Conservation (phyloP, 2,888 invertebrate species). For the Agrochola lychnidis region DNA sequence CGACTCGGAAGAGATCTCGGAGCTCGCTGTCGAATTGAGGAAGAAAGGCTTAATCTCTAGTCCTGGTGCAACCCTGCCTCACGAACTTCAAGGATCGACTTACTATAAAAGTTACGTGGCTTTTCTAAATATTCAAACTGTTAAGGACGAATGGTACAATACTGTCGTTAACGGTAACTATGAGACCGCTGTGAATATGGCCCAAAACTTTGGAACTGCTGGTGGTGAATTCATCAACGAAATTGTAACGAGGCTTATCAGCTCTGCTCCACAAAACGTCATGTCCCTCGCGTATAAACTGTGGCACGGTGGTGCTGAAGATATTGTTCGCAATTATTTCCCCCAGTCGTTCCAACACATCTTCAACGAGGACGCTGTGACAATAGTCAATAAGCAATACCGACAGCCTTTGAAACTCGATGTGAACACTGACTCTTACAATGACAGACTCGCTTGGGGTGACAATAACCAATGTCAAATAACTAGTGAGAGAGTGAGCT, state of each 20-base stretch:
- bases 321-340: slow-evolving; percentile 65
- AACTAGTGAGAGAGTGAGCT: slow-evolving; percentile 58
- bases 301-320: slow-evolving; percentile 58
- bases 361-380: slow-evolving; percentile 60
- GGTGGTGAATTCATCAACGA: slow-evolving; percentile 40
- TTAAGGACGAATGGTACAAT: slow-evolving; percentile 59
- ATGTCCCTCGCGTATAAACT: slow-evolving; percentile 68
- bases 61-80: slow-evolving; percentile 57
- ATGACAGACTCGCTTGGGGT: slow-evolving; percentile 67
- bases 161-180: slow-evolving; percentile 56
- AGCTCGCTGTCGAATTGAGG: slow-evolving; percentile 61
- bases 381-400: slow-evolving; percentile 64
- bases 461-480: slow-evolving; percentile 47
- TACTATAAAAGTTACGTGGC: slow-evolving; percentile 63
- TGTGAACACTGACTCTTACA: slow-evolving; percentile 42
- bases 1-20: slow-evolving; percentile 57
- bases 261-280: slow-evolving; percentile 50
- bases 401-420: slow-evolving; percentile 64
- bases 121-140: slow-evolving; percentile 60
- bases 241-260: slow-evolving; percentile 55
- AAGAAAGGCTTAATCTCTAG: slow-evolving; percentile 56
- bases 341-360: slow-evolving; percentile 65
- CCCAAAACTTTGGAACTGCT: slow-evolving; percentile 48
- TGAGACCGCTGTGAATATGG: slow-evolving; percentile 62
- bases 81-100: slow-evolving; percentile 60